Base-by-base conservation (phyloP, 2,888 invertebrate genomes). In the Diloba caeruleocephala region DNA sequence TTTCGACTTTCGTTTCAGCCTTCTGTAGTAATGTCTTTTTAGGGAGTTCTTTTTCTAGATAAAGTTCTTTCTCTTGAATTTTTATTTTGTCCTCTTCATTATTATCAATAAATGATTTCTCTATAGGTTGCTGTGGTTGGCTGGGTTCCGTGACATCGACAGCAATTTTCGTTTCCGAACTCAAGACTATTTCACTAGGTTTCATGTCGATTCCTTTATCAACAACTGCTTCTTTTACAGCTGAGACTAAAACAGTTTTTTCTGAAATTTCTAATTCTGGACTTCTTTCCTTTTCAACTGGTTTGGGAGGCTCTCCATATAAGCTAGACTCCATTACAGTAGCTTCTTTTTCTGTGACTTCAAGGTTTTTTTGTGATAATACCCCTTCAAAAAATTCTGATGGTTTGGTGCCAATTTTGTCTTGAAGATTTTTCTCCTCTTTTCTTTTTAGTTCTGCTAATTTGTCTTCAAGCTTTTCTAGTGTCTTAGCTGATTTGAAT, bases 401-500 rank as follows among this genome's bases (percentile, higher is more conserved):
- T 4, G 21, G 23, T 34, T 50, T 46, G 4, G 17, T 26, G 10
- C 64, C 60, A 28, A 6, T 21, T 43, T 46, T 42, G 3, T 44
- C 48, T 23, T 26, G 32, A 6, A 45, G 5, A 44, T n/a, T 10
- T 41, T 50, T 37, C 2, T 44, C 80, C 52, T 87, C 89, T 65
- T 80, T 87, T 57, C 77, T 83, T 62, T 88, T 91, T 23, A 92
- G 65, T 48, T 88, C 85, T 2, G 88, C 77, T 17, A 91, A 86
- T 81, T 90, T 92, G 79, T 92, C 92, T 78, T 92, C 92, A 17
- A 92, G 68, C 51, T 89, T 92, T 82, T 92, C 92, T 51, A 92
- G 70, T 4, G 92, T 92, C 73, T 88, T 91, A 1, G 92, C 87
- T 13, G 90, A 83, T 60, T 90, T 85, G 57, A 87, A 74, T n/a